phyloP scores from a whole-genome alignment of 2,888 invertebrate genomes.

The Drosophila austrosaltans region DNA sequence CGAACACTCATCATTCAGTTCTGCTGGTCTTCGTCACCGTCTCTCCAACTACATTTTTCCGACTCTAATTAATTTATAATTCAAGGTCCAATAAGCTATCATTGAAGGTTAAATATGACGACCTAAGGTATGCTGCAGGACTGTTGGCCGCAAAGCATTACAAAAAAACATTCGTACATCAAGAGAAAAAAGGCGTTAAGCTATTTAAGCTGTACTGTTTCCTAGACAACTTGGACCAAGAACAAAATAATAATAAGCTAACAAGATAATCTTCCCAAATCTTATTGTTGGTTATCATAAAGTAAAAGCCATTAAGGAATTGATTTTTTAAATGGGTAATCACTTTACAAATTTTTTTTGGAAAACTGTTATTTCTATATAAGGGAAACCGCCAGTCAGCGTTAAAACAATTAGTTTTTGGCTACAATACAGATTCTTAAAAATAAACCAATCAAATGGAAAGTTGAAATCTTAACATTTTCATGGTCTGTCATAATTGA shows the following conservation, averaged over 20 bases:
- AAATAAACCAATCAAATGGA: no score
- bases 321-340: no score
- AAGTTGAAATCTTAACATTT: neutral
- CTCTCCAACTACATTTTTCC: constrained; percentile 44
- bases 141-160: constrained; percentile 6
- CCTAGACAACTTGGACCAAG: neutral
- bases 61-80: constrained; percentile 76
- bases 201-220: neutral
- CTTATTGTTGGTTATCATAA: no score
- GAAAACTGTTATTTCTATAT: no score
- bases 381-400: no score
- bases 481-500: constrained; percentile 17
- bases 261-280: no score
- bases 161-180: neutral
- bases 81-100: constrained; percentile 69
- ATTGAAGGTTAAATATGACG: constrained; percentile 69
- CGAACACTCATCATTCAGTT: constrained; percentile 29
- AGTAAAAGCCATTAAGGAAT: no score
- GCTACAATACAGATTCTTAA: no score
- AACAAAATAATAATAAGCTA: neutral
- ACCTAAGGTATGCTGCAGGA: constrained; percentile 34
- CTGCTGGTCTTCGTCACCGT: constrained; percentile 21
- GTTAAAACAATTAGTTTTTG: no score
- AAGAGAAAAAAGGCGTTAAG: neutral
- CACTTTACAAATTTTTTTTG: no score